phyloP scores from a whole-genome alignment of 1,140 invertebrate species.

The Pygmarrhopalites habei region DNA sequence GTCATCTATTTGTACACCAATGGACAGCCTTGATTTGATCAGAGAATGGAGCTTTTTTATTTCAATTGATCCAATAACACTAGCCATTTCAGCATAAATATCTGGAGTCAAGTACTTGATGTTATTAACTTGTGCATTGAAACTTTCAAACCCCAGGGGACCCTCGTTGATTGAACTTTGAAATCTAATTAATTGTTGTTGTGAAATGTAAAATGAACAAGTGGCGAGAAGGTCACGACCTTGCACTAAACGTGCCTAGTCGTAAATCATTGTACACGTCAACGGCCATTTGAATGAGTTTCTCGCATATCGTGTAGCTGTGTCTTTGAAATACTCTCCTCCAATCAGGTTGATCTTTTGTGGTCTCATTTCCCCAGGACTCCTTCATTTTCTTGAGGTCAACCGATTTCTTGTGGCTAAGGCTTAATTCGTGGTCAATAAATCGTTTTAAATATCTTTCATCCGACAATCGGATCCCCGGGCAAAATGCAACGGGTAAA shows the following conservation, averaged over 20 bases:
- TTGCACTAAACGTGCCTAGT: no score
- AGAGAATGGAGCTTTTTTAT: background rate
- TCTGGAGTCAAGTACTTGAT: background rate
- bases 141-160: background rate
- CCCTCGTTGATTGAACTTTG: background rate
- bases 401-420: background rate
- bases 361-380: background rate
- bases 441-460: background rate
- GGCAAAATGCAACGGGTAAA: background rate
- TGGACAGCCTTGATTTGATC: background rate
- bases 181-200: background rate
- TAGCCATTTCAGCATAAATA: background rate
- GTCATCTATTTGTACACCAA: background rate
- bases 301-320: background rate
- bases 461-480: background rate
- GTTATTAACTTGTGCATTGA: background rate
- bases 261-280: background rate
- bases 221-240: background rate
- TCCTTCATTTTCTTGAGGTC: background rate
- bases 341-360: background rate
- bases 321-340: background rate
- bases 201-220: background rate
- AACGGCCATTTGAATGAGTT: background rate
- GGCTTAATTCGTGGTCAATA: background rate
- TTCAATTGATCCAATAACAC: background rate